Base-by-base conservation (phyloP, 2,888 invertebrate species). In the Troides aeacus region DNA sequence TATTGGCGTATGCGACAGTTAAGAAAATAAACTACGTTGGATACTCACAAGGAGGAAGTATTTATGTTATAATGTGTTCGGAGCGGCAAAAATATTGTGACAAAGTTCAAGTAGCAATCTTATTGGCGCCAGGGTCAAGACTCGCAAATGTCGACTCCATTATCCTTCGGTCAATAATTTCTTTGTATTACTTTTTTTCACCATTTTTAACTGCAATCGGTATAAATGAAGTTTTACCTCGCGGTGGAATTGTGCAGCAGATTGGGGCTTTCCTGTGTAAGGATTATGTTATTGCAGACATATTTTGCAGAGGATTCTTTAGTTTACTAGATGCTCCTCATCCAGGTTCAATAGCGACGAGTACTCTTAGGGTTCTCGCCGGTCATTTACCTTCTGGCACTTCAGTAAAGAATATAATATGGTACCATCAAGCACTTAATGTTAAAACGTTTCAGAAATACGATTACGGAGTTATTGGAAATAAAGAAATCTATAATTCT, bases 1-100 rank as follows among this genome's bases (percentile, higher is more conserved):
- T 95, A 12, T 79, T 94, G 6, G 72, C 81, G 0, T 72, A 67
- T 7, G 95, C 96, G 0, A 88, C 89, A 0, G 85, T 90, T 18
- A 74, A 89, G 2, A 83, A 94, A 61, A 70, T 97, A 0, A 93
- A 94, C 72, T 96, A 96, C 80, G 86, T 96, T 18, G 97, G 97
- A 0, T 96, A 97, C 78, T 97, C 96, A 0, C 94, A 94, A 77
- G 97, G 97, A 23, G 94, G 94, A 0, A 94, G 94, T 0, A 81
- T 84, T 2, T 95, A 94, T 76, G 95, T 92, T 79, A 94, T 95
- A 0, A 93, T 95, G 94, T 87, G 92, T 59, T 93, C 94, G 0
- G 85, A 92, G 72, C 80, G 80, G 36, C 94, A 94, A 0, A 93
- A 93, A 69, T 95, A 95, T 76, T 94, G 94, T 80, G 75, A 88